Evolutionary conservation across 2,888 invertebrate species (phyloP), one percentile per base, ranked within the genome.

Genomic region (Mesorhabditis spiculigera): DNA sequence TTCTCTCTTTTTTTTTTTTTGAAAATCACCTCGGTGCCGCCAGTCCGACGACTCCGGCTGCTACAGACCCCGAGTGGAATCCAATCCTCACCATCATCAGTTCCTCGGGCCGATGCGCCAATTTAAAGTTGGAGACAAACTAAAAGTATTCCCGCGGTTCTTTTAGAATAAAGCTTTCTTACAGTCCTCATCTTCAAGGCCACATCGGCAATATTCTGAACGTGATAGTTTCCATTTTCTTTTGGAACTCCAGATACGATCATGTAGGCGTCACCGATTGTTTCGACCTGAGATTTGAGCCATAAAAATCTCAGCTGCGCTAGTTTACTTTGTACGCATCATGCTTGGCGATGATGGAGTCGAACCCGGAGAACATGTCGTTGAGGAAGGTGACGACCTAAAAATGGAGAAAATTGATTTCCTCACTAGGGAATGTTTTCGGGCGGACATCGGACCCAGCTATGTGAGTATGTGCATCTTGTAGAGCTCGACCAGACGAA

Each of bases 241-340:
- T 77, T 81, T n/a, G 85, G 85, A 10, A 85, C 81, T 45, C 84
- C 84, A 5, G 80, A 81, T 5, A 85, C 83, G 72, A 85, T 83
- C 85, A 85, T 84, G 74, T 85, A 85, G 5, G 85, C 85, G 68
- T 85, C 85, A 5, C 85, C 85, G 65, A 85, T 84, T 8, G 80
- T 80, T 68, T 80, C 80, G 4, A 80, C 75, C 75, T 75, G 43
- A 10, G 50, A 50, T 13, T 50, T 50, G 58, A 8, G 16, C 8
- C 28, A 43, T 45, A 4, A 43, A 43, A 45, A 10, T 4, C 41
- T 16, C 50, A 28, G 28, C 75, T 72, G 58, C 58, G 8, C n/a
- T n/a, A 13, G 28, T 69, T 72, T 61, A 79, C 84, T 75, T 85
- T 85, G 73, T 85, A 85, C 3, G 85, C 85, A 69, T 85, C 85